Conservation (phyloP, 2,888 invertebrate genomes). For the Fragum whitleyi region DNA sequence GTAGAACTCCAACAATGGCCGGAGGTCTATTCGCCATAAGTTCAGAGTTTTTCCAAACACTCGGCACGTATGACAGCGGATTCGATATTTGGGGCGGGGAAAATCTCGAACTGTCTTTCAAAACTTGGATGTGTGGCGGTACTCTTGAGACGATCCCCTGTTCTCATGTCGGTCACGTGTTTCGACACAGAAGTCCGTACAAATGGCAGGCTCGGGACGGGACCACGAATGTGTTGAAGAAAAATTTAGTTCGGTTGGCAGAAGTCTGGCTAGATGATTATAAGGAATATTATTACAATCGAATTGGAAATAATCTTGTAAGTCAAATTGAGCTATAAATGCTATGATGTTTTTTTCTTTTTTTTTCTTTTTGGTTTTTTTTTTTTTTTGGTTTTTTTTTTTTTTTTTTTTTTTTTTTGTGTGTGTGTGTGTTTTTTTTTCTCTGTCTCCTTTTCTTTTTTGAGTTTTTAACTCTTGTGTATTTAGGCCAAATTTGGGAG, state of each 20-base stretch:
- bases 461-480: too few species aligned
- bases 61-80: slow-evolving; percentile 93
- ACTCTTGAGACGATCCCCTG: slow-evolving; percentile 96
- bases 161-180: slow-evolving; percentile 98
- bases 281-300: slow-evolving; percentile 83
- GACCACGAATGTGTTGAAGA: slow-evolving; percentile 90
- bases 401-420: too few species aligned
- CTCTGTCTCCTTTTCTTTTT: too few species aligned
- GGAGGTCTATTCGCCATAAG: slow-evolving; percentile 98
- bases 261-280: slow-evolving; percentile 99
- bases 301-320: slow-evolving; percentile 65
- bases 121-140: slow-evolving; percentile 99
- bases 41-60: slow-evolving; percentile 92
- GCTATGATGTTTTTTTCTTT: too few species aligned
- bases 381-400: too few species aligned
- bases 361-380: too few species aligned
- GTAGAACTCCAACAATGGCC: slow-evolving; percentile 78
- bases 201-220: slow-evolving; percentile 86
- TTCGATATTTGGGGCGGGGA: slow-evolving; percentile 99
- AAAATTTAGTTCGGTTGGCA: slow-evolving; percentile 96
- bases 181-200: slow-evolving; percentile 96
- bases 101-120: slow-evolving; percentile 98
- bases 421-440: too few species aligned
- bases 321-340: slow-evolving; percentile 9
- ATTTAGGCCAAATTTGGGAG: too few species aligned